A percentile compares a stretch with the other conserved stretches of the same genome.
Evolutionary conservation across 2,797 vertebrate genomes (phyloP).

Genomic region (Hylomyscus alleni): DNA sequence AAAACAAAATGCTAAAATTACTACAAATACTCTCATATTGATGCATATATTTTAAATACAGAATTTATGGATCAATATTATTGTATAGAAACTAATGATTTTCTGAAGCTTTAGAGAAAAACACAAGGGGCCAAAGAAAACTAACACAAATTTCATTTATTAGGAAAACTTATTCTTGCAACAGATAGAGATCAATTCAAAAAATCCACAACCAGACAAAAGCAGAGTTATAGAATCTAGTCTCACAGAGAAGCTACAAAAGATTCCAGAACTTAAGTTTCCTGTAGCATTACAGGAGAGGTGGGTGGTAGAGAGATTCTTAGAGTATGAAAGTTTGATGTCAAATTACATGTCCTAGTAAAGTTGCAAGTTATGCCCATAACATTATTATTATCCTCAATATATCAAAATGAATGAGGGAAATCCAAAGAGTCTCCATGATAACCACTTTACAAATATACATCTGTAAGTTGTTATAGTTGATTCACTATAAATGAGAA

Average conservation of each 20-base stretch:
- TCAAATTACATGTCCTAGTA: too few species aligned
- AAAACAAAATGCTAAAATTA: background rate
- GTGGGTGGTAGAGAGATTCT: background rate
- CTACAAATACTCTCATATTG: too few species aligned
- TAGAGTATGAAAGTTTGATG: background rate
- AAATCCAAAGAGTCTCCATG: accelerated
- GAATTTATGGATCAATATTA: background rate
- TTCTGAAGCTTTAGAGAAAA: background rate
- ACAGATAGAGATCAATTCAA: background rate
- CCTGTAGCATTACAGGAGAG: background rate
- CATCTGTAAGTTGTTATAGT: background rate
- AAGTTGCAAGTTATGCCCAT: background rate
- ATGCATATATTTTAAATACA: background rate
- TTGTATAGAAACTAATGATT: background rate
- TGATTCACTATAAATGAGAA: background rate
- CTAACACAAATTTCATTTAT: background rate
- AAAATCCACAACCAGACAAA: background rate
- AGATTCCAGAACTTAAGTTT: background rate
- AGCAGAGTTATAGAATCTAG: too few species aligned
- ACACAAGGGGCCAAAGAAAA: background rate
- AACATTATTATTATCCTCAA: background rate
- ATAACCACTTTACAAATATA: background rate
- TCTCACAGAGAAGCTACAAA: background rate
- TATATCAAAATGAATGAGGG: too few species aligned
- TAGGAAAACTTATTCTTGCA: background rate